Base-by-base conservation (phyloP, 2,113 vertebrate species). In the Australoheros scitulus region DNA sequence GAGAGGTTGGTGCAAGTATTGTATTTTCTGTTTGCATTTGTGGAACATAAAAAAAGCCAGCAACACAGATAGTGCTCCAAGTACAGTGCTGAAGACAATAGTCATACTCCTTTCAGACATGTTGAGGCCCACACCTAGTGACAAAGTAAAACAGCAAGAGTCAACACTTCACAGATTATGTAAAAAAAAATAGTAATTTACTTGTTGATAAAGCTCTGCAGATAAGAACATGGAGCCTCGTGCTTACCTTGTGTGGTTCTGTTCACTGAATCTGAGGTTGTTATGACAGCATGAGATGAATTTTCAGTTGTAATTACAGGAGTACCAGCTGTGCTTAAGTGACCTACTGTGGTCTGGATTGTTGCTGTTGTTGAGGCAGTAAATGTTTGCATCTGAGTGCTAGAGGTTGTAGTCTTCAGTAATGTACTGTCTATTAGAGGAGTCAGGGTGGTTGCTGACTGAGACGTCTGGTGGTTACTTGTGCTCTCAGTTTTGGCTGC, bases 1-100 rank as follows among this genome's bases (percentile, higher is more conserved):
- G 2, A 96, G 94, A 89, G 93, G 94, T 13, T 89, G 94, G 72
- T 96, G 96, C 74, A 92, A 85, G 89, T 94, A 96, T 59, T 96
- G 95, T 56, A 86, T 85, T 88, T 77, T 93, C 2, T 90, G 88
- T 86, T 93, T 95, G 82, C 87, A 94, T 87, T 83, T 96, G 34
- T 84, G 87, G 20, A 94, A 80, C 85, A 82, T 87, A 34, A 94
- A 89, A 13, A 84, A 29, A 20, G 93, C 29, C 64, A 95, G n/a
- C 0, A 65, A 81, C 57, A 96, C 52, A 29, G 80, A 81, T 74
- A 92, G 92, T 43, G 94, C 55, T 22, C 91, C 91, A 29, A 96
- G 91, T 14, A 93, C 41, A 68, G 88, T 79, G 60, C 94, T 93
- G 81, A 97, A 96, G 56, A 93, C 68, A 63, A 95, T 92, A 1